phyloP scores from a whole-genome alignment of 2,113 vertebrate species.

The Dromiciops gliroides region DNA sequence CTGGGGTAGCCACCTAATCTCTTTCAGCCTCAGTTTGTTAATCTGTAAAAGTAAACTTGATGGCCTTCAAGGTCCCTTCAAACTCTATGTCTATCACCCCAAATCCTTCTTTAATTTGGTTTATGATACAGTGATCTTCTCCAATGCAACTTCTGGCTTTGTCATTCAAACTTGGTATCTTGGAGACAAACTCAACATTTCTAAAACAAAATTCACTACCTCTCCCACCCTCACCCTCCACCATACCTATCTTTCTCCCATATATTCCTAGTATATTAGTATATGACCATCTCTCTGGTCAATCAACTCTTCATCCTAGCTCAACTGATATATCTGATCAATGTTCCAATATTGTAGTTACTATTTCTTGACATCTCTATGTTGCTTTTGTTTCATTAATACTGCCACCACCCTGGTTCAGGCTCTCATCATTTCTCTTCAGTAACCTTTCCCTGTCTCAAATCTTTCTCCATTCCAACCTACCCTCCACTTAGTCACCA shows the following conservation, averaged over 20 bases:
- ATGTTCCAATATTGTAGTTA: no score
- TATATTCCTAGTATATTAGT: background rate
- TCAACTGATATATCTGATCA: no score
- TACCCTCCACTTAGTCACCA: background rate
- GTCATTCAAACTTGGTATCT: background rate
- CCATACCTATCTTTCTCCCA: background rate
- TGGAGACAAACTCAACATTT: background rate
- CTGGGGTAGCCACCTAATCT: background rate
- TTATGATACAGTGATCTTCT: no score
- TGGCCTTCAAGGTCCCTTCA: background rate
- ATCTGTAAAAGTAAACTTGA: background rate
- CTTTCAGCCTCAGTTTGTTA: background rate
- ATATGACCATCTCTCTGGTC: background rate
- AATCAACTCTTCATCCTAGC: no score
- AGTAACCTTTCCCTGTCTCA: background rate
- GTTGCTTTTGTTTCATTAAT: no score
- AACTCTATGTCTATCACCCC: background rate
- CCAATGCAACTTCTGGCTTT: background rate
- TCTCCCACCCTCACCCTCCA: background rate
- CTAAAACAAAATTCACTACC: background rate
- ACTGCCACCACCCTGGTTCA: no score
- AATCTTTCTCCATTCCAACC: background rate
- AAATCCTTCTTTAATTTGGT: no score
- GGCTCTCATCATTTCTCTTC: no score
- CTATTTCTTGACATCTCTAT: no score